Evolutionary conservation across 1,140 invertebrate species (phyloP), one percentile per base, ranked within the genome.

Genomic region (Trichonephila clavipes): DNA sequence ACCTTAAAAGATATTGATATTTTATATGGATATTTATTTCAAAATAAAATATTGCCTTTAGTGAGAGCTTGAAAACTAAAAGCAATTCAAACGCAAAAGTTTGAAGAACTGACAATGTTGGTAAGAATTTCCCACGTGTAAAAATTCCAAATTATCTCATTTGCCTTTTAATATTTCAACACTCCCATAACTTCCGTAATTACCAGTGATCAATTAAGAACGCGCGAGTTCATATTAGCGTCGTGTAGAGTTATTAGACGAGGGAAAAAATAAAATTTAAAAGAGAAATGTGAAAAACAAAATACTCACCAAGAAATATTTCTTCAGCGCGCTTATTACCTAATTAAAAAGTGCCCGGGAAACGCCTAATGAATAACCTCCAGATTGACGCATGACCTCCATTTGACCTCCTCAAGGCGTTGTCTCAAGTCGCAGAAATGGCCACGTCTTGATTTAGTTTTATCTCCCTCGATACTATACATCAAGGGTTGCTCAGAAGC

Each of bases 321-420:
- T 77, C 72, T 77, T 77, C 28, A 40, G 28, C 40, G 90, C 28
- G 61, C 90, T 62, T 85, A 92, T 92, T 92, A 85, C 90, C 90
- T 69, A 85, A 92, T 92, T 92, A 92, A 85, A 85, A 85, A 83
- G 28, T 61, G 58, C 59, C 21, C 7, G 77, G 90, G 90, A 83
- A 40, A 92, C 90, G 90, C 90, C 90, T 92, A 83, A 85, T 72
- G 66, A 69, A 89, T 72, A 89, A 89, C 88, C 81, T 81, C 77
- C 81, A 34, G 28, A 51, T 62, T 58, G 72, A 64, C 24, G 40
- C 24, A 21, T 44, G 77, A 66, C 81, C 51, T 85, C 81, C 21
- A 34, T 44, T 59, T 85, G 77, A 85, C 81, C 77, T 64, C 28
- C 90, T 91, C 7, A 18, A 85, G 90, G 88, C 88, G 88, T 90